Base-by-base conservation (phyloP, 2,797 vertebrate species). In the Propithecus deckenii region DNA sequence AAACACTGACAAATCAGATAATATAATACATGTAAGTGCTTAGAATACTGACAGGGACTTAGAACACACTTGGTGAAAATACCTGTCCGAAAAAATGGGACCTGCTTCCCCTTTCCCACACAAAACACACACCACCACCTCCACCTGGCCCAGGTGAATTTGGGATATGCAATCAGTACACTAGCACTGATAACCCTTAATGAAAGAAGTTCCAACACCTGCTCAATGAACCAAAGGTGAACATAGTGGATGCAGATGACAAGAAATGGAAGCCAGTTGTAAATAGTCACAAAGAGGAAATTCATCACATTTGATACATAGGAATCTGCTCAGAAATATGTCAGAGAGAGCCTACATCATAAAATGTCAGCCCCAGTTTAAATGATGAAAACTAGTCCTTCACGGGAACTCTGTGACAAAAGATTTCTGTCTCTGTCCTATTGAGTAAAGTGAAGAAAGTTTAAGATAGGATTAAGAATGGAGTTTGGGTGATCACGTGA, bases 371-470 rank as follows among this genome's bases (percentile, higher is more conserved):
- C 9, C 30, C 20, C 41, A 69, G 28, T 76, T 71, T 23, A 55
- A 78, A 32, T 18, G 67, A 91, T 90, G 72, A 93, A 96, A 88
- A 71, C 3, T 7, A 32, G 48, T 63, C 50, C 67, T 84, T 95
- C 20, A 6, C 65, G n/a, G 17, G 38, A 57, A 87, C 75, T 35
- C 18, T 32, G 4, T 52, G 43, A n/a, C 30, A 20, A 50, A 76
- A 69, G 11, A 23, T 43, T 80, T 59, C 71, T 72, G 28, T 50
- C 69, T 92, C 38, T 86, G n/a, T 32, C 25, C 61, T 75, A 48
- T 3, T 9, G 15, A 86, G 25, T 22, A 32, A 83, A 91, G 72
- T 14, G n/a, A 69, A 93, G 71, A 55, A 72, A 75, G 55, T 57
- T 38, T 22, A 89, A 95, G 67, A 43, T 46, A n/a, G 57, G 63